Percentiles rank a stretch among this genome's conserved stretches.
Evolutionary conservation across 2,113 vertebrate species (phyloP).

Genomic region (Platichthys stellatus): DNA sequence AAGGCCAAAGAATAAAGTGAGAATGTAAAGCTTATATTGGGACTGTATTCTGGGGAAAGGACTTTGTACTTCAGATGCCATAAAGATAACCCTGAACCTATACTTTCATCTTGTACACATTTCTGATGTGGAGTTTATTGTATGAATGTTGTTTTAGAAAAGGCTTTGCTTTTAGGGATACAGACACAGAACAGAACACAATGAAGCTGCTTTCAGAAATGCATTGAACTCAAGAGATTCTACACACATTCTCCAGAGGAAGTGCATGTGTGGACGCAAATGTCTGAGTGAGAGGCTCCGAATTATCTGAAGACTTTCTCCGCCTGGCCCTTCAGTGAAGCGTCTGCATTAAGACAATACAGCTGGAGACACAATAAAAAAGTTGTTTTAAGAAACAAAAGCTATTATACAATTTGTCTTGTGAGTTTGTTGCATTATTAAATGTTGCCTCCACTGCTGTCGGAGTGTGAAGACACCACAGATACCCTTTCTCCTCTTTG

Average conservation of each 20-base stretch:
- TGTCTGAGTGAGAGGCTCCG: too few relatives aligned
- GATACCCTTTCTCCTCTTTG: slow-evolving; percentile 50
- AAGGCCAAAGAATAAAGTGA: slow-evolving; percentile 7
- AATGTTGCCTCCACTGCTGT: neutral
- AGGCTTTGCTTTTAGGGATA: neutral
- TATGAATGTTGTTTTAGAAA: neutral
- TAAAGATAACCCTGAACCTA: slow-evolving; percentile 21
- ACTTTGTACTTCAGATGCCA: slow-evolving; percentile 5
- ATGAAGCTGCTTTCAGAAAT: too few relatives aligned
- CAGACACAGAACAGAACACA: neutral
- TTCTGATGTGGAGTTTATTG: slow-evolving; percentile 19
- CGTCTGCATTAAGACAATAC: too few relatives aligned
- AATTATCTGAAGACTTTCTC: too few relatives aligned
- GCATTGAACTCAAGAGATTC: too few relatives aligned
- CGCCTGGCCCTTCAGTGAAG: too few relatives aligned
- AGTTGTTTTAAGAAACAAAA: too few relatives aligned
- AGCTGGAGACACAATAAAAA: too few relatives aligned
- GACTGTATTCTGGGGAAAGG: neutral
- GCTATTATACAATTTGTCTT: neutral
- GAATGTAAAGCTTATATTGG: neutral
- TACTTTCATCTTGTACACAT: slow-evolving; percentile 19
- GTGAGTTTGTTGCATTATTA: neutral
- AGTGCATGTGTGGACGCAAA: too few relatives aligned
- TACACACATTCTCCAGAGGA: too few relatives aligned
- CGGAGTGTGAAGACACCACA: slow-evolving; percentile 10